These are phyloP conservation scores for Riparia riparia DNA, from an alignment of 2,113 vertebrate genomes.

Conservation along the genomic window DNA sequence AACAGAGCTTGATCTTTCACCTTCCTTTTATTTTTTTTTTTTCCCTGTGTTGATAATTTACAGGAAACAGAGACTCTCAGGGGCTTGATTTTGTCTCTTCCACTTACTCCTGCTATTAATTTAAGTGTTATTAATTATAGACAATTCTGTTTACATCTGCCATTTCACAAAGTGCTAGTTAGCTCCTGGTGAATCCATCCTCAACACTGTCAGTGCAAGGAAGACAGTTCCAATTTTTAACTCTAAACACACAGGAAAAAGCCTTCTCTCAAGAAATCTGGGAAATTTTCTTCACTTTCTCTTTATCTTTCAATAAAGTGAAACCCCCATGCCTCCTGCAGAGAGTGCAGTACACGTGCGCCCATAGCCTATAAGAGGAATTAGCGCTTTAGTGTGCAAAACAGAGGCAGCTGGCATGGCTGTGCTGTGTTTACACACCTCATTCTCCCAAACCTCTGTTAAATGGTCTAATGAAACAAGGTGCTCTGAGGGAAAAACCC, in stretches of 20 bases:
- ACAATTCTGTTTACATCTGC: neutral
- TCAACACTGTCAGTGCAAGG: neutral
- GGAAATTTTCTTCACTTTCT: neutral
- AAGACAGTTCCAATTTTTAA: neutral
- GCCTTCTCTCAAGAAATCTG: neutral
- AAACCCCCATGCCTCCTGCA: neutral
- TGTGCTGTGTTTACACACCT: constrained; percentile 28
- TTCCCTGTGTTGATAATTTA: neutral
- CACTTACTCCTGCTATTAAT: neutral
- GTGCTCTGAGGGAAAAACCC: constrained; percentile 29
- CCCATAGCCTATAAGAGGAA: neutral
- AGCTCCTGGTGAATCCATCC: neutral
- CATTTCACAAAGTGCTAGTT: neutral
- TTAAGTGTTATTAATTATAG: neutral
- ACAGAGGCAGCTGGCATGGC: constrained; percentile 1
- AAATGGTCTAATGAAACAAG: constrained; percentile 40
- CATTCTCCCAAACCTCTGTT: neutral
- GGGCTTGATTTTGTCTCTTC: neutral
- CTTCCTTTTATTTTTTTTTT: accelerated
- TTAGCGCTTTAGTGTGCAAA: neutral
- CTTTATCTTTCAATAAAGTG: neutral
- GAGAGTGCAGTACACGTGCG: neutral
- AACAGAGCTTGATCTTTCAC: neutral
- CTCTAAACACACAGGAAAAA: neutral
- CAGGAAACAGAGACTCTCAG: neutral